Base-by-base conservation (phyloP, 2,797 vertebrate genomes). In the Pangasius krempfi region DNA sequence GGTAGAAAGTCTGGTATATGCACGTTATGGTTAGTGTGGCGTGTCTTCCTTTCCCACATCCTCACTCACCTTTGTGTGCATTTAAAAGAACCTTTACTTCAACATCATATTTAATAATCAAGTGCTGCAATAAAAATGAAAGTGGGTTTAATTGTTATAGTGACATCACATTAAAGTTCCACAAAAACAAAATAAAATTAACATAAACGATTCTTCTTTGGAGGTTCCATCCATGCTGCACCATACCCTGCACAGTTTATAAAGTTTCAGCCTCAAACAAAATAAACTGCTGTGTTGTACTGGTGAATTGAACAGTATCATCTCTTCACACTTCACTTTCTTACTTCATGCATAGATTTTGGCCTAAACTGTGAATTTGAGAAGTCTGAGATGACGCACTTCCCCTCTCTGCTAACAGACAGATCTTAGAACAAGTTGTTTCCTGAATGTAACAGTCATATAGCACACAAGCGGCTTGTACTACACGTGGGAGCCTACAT, bases 371-470 rank as follows among this genome's bases (percentile, higher is more conserved):
- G 58, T 89, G 14, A 62, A 87, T 89, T 64, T 89, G 84, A 88
- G 62, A 52, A 87, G 84, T 88, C 30, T 40, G 33, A 75, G 52
- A 56, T 85, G 88, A 84, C 79, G 85, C 87, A 92, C 90, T 92
- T 92, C 92, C 92, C 84, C 88, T 85, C 84, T 73, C 14, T 68
- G n/a, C n/a, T 56, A 88, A 64, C 72, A 64, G 80, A 33, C 54
- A 84, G 80, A 37, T 44, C 86, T 47, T 78, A 84, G 56, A 86
- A 58, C 80, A 88, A 82, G 72, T 89, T 73, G 91, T 90, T 92
- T 92, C 92, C 91, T 92, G 90, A 68, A 18, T 88, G 7, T 86
- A 88, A 87, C 90, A 86, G 88, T 86, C 87, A 89, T n/a, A 75
- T 14, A 73, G 56, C 84, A 75, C 70, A 76, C 54, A 70, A 91